A percentile compares a stretch with the other conserved stretches of the same genome.
phyloP scores from a whole-genome alignment of 1,140 invertebrate genomes.

The Battus philenor region DNA sequence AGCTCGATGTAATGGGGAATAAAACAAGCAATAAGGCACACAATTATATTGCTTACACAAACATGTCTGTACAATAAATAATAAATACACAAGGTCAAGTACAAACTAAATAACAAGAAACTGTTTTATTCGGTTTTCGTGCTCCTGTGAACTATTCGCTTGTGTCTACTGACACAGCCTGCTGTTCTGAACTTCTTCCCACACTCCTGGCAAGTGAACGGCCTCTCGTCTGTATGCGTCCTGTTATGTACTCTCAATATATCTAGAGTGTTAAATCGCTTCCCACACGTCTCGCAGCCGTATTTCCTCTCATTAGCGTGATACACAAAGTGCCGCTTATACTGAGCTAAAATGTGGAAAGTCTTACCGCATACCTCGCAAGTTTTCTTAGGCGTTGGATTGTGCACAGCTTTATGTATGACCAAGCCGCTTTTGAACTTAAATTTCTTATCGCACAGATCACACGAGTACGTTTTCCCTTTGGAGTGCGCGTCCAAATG shows the following conservation, averaged over 20 bases:
- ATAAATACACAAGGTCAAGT: constrained; percentile 33
- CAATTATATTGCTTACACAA: constrained; percentile 4
- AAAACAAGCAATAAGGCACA: background rate
- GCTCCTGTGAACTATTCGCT: constrained; percentile 53
- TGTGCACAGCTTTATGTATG: constrained; percentile 67
- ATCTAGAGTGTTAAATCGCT: constrained; percentile 70
- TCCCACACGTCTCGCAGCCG: constrained; percentile 74
- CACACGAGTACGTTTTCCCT: constrained; percentile 75
- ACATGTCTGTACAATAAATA: background rate
- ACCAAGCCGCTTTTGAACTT: constrained; percentile 70
- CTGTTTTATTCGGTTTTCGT: constrained; percentile 29
- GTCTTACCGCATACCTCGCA: constrained; percentile 71
- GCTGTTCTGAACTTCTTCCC: constrained; percentile 69
- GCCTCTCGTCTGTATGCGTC: constrained; percentile 83
- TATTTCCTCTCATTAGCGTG: constrained; percentile 71
- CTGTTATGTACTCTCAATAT: constrained; percentile 84
- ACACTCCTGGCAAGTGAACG: constrained; percentile 78
- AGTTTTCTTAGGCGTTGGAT: constrained; percentile 64
- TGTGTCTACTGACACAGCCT: constrained; percentile 67
- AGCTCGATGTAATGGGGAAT: background rate
- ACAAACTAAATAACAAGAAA: constrained; percentile 26
- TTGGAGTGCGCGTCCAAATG: constrained; percentile 76
- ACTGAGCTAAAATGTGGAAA: constrained; percentile 63
- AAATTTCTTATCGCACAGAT: constrained; percentile 76
- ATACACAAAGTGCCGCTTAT: constrained; percentile 60